These are phyloP conservation scores for Pandemis heparana DNA, from an alignment of 2,888 invertebrate species.

Conservation along the genomic window DNA sequence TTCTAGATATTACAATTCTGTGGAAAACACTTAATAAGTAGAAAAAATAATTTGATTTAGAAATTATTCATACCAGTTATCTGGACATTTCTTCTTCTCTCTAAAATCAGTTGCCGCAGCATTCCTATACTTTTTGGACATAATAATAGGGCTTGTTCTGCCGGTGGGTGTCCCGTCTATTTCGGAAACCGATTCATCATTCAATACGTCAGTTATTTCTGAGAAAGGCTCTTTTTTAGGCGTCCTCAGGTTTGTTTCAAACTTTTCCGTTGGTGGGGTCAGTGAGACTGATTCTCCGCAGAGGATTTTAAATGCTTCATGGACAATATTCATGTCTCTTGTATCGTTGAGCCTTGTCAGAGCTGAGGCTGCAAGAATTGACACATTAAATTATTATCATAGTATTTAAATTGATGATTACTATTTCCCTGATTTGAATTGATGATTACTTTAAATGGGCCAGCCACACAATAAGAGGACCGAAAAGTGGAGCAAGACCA, in stretches of 20 bases:
- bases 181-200: slow-evolving; percentile 68
- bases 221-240: slow-evolving; percentile 47
- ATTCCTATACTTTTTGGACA: slow-evolving; percentile 54
- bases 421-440: too few relatives aligned
- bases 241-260: slow-evolving; percentile 38
- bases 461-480: too few relatives aligned
- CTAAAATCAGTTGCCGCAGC: slow-evolving; percentile 55
- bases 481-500: too few relatives aligned
- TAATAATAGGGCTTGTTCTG: slow-evolving; percentile 73
- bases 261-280: slow-evolving; percentile 45
- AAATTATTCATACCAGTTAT: slow-evolving; percentile 62
- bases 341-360: slow-evolving; percentile 68
- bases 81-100: slow-evolving; percentile 74
- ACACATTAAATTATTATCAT: background rate
- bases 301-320: slow-evolving; percentile 67
- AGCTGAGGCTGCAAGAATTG: slow-evolving; percentile 58
- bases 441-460: too few relatives aligned
- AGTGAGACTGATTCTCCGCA: slow-evolving; percentile 55
- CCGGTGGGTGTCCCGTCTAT: slow-evolving; percentile 75
- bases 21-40: too few relatives aligned
- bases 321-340: slow-evolving; percentile 64
- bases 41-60: background rate
- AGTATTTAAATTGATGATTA: too few relatives aligned
- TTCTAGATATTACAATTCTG: too few relatives aligned
- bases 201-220: slow-evolving; percentile 51